Evolutionary conservation across 2,797 vertebrate genomes (phyloP).

Genomic region (Cuculus canorus): DNA sequence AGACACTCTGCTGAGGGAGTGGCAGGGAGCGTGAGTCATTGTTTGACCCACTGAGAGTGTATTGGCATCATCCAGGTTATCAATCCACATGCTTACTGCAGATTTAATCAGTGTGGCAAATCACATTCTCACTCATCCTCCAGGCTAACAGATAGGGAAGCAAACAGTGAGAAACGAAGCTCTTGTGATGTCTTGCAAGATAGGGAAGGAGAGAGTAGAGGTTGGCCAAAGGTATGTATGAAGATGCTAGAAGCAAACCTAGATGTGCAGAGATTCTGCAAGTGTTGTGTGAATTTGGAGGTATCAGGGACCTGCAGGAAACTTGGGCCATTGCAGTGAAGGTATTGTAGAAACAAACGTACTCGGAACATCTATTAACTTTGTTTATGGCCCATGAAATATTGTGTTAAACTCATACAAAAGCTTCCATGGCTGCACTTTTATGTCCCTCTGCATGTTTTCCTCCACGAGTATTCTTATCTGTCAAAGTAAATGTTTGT

Average conservation of each 20-base stretch:
- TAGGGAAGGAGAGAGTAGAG: not conserved
- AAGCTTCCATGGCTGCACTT: not conserved
- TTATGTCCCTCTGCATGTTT: not conserved
- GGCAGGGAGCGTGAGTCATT: not conserved
- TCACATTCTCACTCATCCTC: not conserved
- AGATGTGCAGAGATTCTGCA: not conserved
- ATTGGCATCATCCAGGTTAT: not conserved
- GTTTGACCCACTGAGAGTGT: fast-evolving
- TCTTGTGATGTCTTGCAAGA: not conserved
- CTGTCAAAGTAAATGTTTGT: not conserved
- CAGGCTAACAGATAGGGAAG: not conserved
- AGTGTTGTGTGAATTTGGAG: not conserved
- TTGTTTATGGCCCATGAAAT: not conserved
- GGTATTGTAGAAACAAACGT: not conserved
- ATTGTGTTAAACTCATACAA: not conserved
- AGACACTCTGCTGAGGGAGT: not conserved
- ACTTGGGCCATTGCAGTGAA: not conserved
- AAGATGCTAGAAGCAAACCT: fast-evolving
- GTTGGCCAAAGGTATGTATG: not conserved
- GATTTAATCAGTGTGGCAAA: not conserved
- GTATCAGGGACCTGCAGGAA: not conserved
- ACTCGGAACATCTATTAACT: not conserved
- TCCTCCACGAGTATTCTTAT: not conserved
- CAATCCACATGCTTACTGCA: fast-evolving
- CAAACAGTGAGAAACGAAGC: not conserved